phyloP scores from a whole-genome alignment of 1,140 invertebrate species.

The Dolichoris vasculosae region DNA sequence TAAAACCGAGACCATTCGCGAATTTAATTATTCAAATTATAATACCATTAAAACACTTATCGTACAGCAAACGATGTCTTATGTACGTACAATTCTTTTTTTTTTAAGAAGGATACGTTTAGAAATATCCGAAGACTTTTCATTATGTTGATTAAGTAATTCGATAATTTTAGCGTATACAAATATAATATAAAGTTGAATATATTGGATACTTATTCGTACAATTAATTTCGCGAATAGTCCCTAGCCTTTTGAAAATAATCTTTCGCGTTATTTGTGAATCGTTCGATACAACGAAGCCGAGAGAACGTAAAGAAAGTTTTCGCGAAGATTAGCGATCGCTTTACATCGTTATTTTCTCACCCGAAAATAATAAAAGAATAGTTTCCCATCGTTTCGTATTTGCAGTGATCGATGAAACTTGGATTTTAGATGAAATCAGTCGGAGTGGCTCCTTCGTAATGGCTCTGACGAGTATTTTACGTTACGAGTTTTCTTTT shows the following conservation, averaged over 20 bases:
- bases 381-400: background rate
- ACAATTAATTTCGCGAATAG: background rate
- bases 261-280: background rate
- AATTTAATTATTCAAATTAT: background rate
- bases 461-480: constrained; percentile 59
- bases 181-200: background rate
- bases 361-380: background rate
- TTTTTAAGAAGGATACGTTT: background rate
- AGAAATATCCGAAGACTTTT: too few species aligned
- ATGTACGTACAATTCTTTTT: background rate
- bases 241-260: background rate
- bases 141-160: background rate
- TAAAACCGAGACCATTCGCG: background rate
- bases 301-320: background rate
- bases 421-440: constrained; percentile 57
- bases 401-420: constrained; percentile 61
- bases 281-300: background rate
- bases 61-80: background rate
- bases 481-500: background rate
- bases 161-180: background rate
- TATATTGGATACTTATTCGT: background rate
- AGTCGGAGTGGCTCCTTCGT: constrained; percentile 61
- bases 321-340: background rate
- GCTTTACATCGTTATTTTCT: background rate
- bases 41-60: background rate